Evolutionary conservation across 2,113 vertebrate species (phyloP).

Genomic region (Crotalus helleri): DNA sequence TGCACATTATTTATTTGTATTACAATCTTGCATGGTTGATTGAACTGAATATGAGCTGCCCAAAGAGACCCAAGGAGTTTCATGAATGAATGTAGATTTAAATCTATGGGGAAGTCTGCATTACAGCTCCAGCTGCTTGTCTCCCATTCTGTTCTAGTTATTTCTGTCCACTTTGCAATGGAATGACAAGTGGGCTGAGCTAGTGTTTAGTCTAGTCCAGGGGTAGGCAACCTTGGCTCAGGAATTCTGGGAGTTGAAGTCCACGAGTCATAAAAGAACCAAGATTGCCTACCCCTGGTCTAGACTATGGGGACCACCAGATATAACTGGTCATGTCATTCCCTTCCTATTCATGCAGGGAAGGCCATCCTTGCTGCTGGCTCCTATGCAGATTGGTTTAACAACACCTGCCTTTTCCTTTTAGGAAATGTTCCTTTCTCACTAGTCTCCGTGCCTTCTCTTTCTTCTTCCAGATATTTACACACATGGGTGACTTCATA

Average conservation of each 20-base stretch:
- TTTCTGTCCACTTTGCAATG: not conserved
- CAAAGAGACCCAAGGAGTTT: not conserved
- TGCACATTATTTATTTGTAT: not conserved
- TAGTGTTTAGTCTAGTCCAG: not conserved
- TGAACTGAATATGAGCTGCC: not conserved
- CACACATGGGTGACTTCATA: not conserved
- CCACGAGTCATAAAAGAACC: no score
- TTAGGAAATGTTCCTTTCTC: not conserved
- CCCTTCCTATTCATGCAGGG: not conserved
- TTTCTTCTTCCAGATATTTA: not conserved
- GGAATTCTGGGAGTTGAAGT: no score
- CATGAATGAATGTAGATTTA: not conserved
- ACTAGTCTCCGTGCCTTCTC: not conserved
- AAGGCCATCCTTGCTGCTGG: not conserved
- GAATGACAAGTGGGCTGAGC: not conserved
- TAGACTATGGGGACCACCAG: not conserved
- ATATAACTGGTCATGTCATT: not conserved
- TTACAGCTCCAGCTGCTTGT: not conserved
- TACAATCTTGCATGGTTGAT: not conserved
- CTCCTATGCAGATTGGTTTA: not conserved
- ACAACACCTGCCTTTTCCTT: not conserved
- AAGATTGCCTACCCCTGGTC: no score
- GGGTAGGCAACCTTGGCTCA: no score
- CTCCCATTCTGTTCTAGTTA: not conserved
- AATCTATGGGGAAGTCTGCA: not conserved